Percentiles rank a stretch among this genome's conserved stretches.
These are phyloP conservation scores for Mongoloraphidia duomilia DNA, from an alignment of 2,888 invertebrate species.

Conservation along the genomic window DNA sequence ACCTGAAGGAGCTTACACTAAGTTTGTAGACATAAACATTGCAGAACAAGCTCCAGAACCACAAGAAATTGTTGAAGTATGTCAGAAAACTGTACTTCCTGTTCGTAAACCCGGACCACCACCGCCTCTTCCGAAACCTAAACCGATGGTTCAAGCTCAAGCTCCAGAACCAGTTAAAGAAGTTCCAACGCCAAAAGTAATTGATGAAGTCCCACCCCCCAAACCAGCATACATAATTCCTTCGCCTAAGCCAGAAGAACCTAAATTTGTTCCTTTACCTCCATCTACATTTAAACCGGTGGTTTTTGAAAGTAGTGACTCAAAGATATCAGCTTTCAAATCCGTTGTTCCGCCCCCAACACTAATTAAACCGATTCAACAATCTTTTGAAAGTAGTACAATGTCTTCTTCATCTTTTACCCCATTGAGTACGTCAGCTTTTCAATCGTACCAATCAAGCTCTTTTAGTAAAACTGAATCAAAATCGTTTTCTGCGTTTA, in stretches of 20 bases:
- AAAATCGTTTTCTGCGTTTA: no score
- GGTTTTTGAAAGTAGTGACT: constrained; percentile 8
- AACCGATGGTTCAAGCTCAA: constrained; percentile 18
- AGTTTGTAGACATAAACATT: constrained; percentile 25
- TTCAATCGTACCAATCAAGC: no score
- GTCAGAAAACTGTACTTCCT: background rate
- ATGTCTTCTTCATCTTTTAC: background rate
- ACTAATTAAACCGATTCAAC: background rate
- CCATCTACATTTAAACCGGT: background rate
- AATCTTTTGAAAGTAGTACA: background rate
- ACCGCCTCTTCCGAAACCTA: constrained; percentile 9
- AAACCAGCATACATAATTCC: constrained; percentile 18
- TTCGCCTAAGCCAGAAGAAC: constrained; percentile 21
- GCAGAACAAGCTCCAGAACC: constrained; percentile 20
- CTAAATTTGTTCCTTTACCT: constrained; percentile 18
- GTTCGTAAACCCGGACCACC: background rate
- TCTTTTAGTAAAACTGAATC: no score
- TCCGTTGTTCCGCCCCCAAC: background rate
- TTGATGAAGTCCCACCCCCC: constrained; percentile 19
- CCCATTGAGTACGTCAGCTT: no score
- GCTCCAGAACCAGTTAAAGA: constrained; percentile 21
- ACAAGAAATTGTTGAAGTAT: background rate
- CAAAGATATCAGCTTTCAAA: constrained; percentile 12
- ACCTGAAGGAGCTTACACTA: constrained; percentile 23
- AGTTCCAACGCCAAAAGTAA: constrained; percentile 21